A percentile compares a stretch with the other conserved stretches of the same genome.
Evolutionary conservation across 2,113 vertebrate species (phyloP).

Genomic region (Naja naja): DNA sequence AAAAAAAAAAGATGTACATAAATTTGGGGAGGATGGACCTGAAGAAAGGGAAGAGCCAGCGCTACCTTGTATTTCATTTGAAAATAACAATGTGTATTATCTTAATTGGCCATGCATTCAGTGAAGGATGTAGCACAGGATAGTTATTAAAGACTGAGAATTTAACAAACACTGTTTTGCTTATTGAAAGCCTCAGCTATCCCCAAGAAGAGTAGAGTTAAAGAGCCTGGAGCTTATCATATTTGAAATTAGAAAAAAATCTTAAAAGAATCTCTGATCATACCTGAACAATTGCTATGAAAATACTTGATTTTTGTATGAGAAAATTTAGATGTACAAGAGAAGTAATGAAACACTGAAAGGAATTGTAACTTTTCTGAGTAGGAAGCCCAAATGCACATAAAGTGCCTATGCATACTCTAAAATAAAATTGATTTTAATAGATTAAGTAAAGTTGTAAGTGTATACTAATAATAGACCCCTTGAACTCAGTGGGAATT

Average conservation of each 20-base stretch:
- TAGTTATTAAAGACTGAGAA: neutral
- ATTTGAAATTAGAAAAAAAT: neutral
- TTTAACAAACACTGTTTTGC: neutral
- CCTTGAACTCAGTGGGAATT: neutral
- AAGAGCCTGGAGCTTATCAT: neutral
- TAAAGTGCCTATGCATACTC: neutral
- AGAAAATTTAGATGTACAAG: neutral
- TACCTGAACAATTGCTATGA: neutral
- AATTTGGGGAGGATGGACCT: neutral
- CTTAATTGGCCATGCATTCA: neutral
- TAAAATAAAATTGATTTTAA: neutral
- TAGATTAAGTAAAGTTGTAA: neutral
- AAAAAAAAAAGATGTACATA: neutral
- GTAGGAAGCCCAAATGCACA: neutral
- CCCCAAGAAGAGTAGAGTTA: neutral
- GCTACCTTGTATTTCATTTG: neutral
- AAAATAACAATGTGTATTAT: neutral
- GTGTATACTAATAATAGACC: neutral
- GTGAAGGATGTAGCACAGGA: neutral
- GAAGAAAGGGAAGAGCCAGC: neutral
- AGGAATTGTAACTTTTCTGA: neutral
- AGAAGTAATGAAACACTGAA: neutral
- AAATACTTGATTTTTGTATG: neutral
- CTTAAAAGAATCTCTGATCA: neutral
- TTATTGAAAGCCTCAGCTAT: neutral